Base-by-base conservation (phyloP, 2,797 vertebrate species). In the Gambelia wislizenii region DNA sequence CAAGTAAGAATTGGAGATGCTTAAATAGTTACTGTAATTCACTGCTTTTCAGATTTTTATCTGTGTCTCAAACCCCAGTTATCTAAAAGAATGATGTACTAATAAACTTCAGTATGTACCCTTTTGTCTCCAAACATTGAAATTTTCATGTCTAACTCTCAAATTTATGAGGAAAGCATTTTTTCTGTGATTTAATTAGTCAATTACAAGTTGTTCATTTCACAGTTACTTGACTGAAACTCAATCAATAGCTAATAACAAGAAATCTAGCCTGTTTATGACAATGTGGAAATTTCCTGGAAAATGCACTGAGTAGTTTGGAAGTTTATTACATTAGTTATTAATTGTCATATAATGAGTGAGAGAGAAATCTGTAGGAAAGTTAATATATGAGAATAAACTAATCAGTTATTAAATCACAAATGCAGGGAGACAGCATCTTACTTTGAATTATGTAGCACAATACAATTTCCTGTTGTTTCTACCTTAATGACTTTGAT, bases 221-320 rank as follows among this genome's bases (percentile, higher is more conserved):
- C 74, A 78, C 72, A 89, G 59, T 79, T 79, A 44, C 54, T 13
- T 69, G 3, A 1, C 54, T 80, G 67, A 64, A 70, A 90, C 79
- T 69, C 56, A 83, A 8, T 81, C 49, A 84, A 47, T 75, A 14
- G 25, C 7, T 92, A 88, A 85, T 74, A 70, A 80, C 84, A 54
- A 20, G 76, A 20, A 75, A 59, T 36, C 42, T 1, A 33, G 64
- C 47, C 3, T 86, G 14, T 72, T 87, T 82, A 84, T 83, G 9
- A 82, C 76, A 76, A 72, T 12, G 85, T 84, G 79, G 10, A 90
- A 64, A 12, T 30, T 77, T 27, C 36, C 0, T 77, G 44, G 25
- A 91, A 90, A 90, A 49, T 12, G 82, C 14, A 70, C 44, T 27
- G 74, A 85, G 33, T 76, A 83, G n/a, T 89, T 88, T 90, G 14